Evolutionary conservation across 2,797 vertebrate genomes (phyloP).

Genomic region (Otus scops): DNA sequence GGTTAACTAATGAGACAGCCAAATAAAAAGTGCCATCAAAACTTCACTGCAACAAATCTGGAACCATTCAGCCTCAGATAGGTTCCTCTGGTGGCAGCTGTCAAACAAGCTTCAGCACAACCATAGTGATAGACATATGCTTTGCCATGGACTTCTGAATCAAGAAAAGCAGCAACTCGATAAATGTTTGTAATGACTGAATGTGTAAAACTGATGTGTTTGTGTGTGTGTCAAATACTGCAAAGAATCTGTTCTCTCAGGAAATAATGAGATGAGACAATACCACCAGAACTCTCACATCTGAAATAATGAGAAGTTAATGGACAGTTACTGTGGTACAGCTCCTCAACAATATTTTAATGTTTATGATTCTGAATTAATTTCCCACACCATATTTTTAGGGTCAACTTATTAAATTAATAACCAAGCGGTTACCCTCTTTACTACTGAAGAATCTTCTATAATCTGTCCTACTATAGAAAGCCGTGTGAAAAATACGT

Average conservation of each 20-base stretch:
- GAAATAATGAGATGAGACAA: constrained; percentile 16
- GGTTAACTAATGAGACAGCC: not conserved
- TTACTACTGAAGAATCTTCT: not conserved
- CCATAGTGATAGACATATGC: not conserved
- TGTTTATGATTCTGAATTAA: not conserved
- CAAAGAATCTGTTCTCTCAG: not conserved
- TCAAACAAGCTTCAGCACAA: not conserved
- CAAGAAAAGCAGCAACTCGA: not conserved
- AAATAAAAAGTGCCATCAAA: not conserved
- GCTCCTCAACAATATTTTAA: not conserved
- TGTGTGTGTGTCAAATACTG: not conserved
- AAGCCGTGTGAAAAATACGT: not conserved
- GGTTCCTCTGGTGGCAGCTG: not conserved
- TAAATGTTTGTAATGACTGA: not conserved
- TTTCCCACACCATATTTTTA: not conserved
- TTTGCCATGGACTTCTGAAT: not conserved
- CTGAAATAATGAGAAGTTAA: constrained; percentile 34
- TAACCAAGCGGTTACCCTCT: not conserved
- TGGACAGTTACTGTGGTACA: not conserved
- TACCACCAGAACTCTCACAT: not conserved
- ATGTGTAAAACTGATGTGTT: not conserved
- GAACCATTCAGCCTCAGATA: not conserved
- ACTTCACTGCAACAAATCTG: not conserved
- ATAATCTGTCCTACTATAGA: not conserved
- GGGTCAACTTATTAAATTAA: not conserved